phyloP scores from a whole-genome alignment of 1,140 invertebrate genomes.

The Odontomachus brunneus region DNA sequence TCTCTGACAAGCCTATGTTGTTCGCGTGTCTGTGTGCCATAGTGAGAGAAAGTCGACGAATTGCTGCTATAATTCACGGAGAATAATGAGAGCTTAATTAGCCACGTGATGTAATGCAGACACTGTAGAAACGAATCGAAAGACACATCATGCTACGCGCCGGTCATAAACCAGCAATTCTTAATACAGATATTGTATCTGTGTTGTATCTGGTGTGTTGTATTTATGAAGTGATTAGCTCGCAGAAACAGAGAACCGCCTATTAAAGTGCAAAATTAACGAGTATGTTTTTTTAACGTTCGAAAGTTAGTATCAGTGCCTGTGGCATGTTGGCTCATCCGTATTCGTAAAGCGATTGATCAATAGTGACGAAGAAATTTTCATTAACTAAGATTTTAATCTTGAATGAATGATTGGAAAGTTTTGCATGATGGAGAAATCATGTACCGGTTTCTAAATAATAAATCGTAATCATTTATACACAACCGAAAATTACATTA shows the following conservation, averaged over 20 bases:
- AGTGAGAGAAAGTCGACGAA: conserved; percentile 75
- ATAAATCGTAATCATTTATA: too few species aligned
- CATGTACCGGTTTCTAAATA: too few species aligned
- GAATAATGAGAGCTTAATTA: conserved; percentile 78
- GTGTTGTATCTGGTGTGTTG: conserved; percentile 60
- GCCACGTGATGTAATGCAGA: conserved; percentile 76
- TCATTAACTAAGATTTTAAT: conserved; percentile 48
- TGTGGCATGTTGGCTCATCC: conserved; percentile 14
- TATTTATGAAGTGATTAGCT: conserved; percentile 74
- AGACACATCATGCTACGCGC: conserved; percentile 62
- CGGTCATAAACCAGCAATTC: conserved; percentile 72
- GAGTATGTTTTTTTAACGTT: conserved; percentile 58
- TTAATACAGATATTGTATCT: conserved; percentile 72
- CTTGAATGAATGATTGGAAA: conserved; percentile 35
- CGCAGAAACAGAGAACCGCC: conserved; percentile 61
- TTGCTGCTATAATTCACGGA: conserved; percentile 75
- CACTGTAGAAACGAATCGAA: conserved; percentile 70
- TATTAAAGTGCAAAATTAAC: conserved; percentile 69
- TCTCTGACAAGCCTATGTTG: conserved; percentile 63
- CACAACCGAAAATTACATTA: too few species aligned
- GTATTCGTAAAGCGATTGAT: conserved; percentile 33
- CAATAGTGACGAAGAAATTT: conserved; percentile 50
- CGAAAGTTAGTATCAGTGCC: conserved; percentile 28
- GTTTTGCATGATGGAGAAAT: neutral
- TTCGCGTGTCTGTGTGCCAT: conserved; percentile 62